Evolutionary conservation across 2,888 invertebrate genomes (phyloP).

Genomic region (Pogonocherus hispidulus): DNA sequence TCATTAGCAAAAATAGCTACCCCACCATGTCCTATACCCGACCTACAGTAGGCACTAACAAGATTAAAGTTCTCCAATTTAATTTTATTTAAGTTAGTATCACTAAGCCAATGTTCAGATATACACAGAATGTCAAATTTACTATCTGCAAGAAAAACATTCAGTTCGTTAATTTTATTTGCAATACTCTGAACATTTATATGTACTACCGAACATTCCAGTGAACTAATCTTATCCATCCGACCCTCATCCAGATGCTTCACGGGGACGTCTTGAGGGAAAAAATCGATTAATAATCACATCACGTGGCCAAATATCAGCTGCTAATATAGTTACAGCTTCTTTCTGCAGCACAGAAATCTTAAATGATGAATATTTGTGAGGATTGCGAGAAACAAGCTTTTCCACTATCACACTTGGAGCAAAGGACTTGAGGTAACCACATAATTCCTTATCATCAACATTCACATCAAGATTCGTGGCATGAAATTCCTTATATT

Average conservation of each 20-base stretch:
- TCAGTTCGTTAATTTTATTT: conserved; percentile 65
- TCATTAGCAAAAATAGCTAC: not conserved
- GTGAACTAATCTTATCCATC: not conserved
- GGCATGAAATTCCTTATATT: too few species aligned
- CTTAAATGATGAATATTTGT: not conserved
- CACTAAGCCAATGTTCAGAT: not conserved
- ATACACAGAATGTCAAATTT: not conserved
- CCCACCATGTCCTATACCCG: not conserved
- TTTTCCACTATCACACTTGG: not conserved
- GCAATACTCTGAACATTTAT: conserved; percentile 75
- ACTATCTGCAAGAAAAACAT: not conserved
- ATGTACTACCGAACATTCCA: not conserved
- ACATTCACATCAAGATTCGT: too few species aligned
- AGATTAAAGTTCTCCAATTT: not conserved
- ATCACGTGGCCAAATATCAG: too few species aligned
- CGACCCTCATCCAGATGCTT: too few species aligned
- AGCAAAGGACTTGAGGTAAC: not conserved
- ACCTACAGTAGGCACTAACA: not conserved
- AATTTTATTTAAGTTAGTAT: not conserved
- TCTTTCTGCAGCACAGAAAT: not conserved
- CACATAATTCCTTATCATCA: not conserved
- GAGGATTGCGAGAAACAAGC: not conserved
- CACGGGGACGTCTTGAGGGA: too few species aligned
- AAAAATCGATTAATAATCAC: too few species aligned
- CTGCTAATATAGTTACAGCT: not conserved